Evolutionary conservation across 1,140 invertebrate species (phyloP).

Genomic region (Megalopta genalis): DNA sequence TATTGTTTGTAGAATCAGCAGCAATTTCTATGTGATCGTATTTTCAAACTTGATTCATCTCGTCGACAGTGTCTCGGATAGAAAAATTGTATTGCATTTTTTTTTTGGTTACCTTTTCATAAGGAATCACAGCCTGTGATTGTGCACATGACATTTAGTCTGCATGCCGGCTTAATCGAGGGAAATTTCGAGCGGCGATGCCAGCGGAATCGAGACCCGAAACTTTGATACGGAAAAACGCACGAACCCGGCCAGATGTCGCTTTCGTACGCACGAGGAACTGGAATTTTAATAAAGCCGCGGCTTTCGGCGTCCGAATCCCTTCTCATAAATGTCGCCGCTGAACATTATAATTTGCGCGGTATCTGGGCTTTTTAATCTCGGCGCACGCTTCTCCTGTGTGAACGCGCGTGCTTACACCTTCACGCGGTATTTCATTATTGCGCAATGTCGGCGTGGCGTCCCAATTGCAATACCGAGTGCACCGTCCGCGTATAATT

Average conservation of each 20-base stretch:
- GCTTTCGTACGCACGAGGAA: neutral
- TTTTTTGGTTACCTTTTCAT: too few relatives aligned
- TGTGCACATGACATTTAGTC: too few relatives aligned
- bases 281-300: slow-evolving; percentile 13
- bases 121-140: too few relatives aligned
- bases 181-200: too few relatives aligned
- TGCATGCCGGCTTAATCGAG: neutral
- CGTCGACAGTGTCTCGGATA: too few relatives aligned
- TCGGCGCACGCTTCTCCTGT: neutral
- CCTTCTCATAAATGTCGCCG: neutral
- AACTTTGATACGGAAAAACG: neutral
- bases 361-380: slow-evolving; percentile 24
- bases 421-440: slow-evolving; percentile 5
- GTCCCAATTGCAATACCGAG: neutral
- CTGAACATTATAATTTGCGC: neutral
- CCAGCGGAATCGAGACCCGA: neutral
- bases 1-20: too few relatives aligned
- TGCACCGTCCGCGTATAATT: neutral
- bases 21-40: too few relatives aligned
- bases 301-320: neutral
- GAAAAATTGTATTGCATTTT: too few relatives aligned
- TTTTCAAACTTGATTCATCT: too few relatives aligned
- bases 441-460: neutral
- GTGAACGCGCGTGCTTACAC: neutral
- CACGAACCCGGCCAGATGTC: neutral